Base-by-base conservation (phyloP, 2,888 invertebrate species). In the Pedicia rivosa region DNA sequence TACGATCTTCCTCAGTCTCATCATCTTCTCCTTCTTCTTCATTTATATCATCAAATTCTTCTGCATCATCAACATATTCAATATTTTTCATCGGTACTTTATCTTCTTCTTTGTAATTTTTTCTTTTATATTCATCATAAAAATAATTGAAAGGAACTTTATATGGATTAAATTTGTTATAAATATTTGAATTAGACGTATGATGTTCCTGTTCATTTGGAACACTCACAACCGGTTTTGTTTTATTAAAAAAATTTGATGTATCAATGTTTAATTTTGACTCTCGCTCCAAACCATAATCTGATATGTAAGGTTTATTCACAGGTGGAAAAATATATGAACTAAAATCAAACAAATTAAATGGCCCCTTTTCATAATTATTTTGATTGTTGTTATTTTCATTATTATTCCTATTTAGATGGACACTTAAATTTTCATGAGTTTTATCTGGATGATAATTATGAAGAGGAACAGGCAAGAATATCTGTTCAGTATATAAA, bases 11-110 rank as follows among this genome's bases (percentile, higher is more conserved):
- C n/a, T 32, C 32, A 8, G n/a, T 13, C 5, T 36, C 36, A 5
- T 28, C 36, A 24, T 13, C 14, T 15, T 36, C 28, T 6, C 19
- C 36, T 27, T 26, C 26, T 5, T 20, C 27, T 6, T 36, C 36
- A 14, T 36, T 9, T 5, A 16, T 12, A 19, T 36, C 28, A 9
- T 10, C 10, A 9, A 10, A 5, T 25, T 12, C 15, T n/a, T 26
- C 7, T 15, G 19, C 9, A 19, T 37, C 32, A 19, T 17, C 20
- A 27, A 31, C 31, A 27, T 26, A 17, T 12, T 24, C 10, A 13
- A 33, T 24, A 14, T 33, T 27, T n/a, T 20, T 40, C 40, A 12
- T 14, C 29, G 7, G 22, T 24, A n/a, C n/a, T n/a, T n/a, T n/a
- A 8, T 28, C 19, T 3, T 35, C 35, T 3, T 32, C 39, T 24